phyloP scores from a whole-genome alignment of 1,140 invertebrate genomes.

The Neuroterus valhalla region DNA sequence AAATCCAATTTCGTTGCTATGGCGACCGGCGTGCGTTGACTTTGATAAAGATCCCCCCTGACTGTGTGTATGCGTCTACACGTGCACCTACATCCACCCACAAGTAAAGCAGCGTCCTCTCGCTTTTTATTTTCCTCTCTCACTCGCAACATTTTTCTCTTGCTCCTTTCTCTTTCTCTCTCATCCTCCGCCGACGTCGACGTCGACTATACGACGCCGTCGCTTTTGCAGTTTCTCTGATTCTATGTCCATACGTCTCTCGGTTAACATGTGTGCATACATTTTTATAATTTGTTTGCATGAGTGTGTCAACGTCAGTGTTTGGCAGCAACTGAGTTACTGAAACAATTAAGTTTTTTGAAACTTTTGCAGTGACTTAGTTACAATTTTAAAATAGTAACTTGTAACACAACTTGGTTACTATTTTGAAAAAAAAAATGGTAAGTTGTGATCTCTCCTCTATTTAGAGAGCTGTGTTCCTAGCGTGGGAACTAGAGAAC shows the following conservation, averaged over 20 bases:
- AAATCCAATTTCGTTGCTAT: constrained; percentile 75
- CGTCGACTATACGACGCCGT: constrained; percentile 33
- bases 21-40: constrained; percentile 73
- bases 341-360: too few relatives aligned
- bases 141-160: constrained; percentile 34
- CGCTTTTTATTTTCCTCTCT: constrained; percentile 15
- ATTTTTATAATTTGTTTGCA: neutral
- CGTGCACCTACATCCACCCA: constrained; percentile 50
- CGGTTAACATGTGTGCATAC: neutral
- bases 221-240: constrained; percentile 54
- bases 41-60: constrained; percentile 73
- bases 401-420: too few relatives aligned
- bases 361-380: too few relatives aligned
- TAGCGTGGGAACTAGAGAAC: too few relatives aligned
- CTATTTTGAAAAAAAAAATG: too few relatives aligned
- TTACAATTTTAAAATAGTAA: too few relatives aligned
- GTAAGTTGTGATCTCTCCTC: too few relatives aligned
- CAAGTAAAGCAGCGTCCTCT: constrained; percentile 31
- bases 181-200: constrained; percentile 17
- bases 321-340: too few relatives aligned
- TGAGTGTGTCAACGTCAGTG: too few relatives aligned
- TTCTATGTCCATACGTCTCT: constrained; percentile 42
- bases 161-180: constrained; percentile 20
- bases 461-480: too few relatives aligned
- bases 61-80: constrained; percentile 42